Evolutionary conservation across 2,888 invertebrate species (phyloP).

Genomic region (Melieria picta): DNA sequence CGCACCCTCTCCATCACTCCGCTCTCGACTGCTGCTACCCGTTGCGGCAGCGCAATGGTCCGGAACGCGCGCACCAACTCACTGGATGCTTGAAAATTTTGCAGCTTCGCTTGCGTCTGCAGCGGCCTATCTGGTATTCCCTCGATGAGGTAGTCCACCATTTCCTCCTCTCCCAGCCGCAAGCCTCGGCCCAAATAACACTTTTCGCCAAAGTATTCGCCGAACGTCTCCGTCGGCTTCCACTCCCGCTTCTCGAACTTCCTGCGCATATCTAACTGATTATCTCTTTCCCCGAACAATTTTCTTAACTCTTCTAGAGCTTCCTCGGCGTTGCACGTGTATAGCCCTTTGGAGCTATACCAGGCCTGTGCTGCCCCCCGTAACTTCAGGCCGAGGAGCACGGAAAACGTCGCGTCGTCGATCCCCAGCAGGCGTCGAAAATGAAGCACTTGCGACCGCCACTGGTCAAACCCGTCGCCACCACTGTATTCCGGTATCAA

Average conservation of each 20-base stretch:
- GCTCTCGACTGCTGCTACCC: no score
- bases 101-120: constrained; percentile 22
- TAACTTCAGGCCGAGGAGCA: neutral
- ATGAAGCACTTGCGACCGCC: constrained; percentile 5
- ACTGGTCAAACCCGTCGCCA: constrained; percentile 14
- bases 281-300: neutral
- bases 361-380: constrained; percentile 8
- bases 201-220: constrained; percentile 17
- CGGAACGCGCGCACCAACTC: no score
- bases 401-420: constrained; percentile 2
- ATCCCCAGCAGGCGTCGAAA: constrained; percentile 5
- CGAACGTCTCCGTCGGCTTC: neutral
- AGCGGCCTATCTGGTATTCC: constrained; percentile 29
- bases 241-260: constrained; percentile 10
- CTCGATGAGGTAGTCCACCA: constrained; percentile 17
- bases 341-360: neutral
- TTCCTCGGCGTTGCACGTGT: neutral
- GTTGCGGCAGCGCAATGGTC: no score
- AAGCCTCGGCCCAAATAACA: neutral
- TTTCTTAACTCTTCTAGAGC: neutral
- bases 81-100: neutral
- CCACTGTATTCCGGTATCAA: constrained; percentile 16
- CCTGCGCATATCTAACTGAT: neutral
- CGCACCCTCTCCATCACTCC: no score
- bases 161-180: constrained; percentile 2